Evolutionary conservation across 2,797 vertebrate genomes (phyloP).

Genomic region (Carduelis carduelis): DNA sequence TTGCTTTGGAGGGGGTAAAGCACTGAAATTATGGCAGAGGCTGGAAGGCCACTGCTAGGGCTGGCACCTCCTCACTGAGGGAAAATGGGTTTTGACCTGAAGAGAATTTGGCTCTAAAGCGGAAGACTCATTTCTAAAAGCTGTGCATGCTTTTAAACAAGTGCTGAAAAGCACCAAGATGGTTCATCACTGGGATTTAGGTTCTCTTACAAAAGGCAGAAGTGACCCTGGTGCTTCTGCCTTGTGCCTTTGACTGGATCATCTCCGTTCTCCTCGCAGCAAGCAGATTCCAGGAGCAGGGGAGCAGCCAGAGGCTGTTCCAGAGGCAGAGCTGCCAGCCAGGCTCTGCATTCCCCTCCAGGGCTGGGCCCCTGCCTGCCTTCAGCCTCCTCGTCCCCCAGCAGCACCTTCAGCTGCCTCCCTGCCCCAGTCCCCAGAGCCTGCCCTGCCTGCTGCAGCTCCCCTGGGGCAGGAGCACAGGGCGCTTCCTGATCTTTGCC

Average conservation of each 20-base stretch:
- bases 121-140: neutral
- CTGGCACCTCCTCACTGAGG: neutral
- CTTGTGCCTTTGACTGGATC: neutral
- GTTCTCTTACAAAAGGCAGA: neutral
- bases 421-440: no score
- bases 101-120: neutral
- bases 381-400: neutral
- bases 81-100: neutral
- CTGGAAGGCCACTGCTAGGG: neutral
- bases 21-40: constrained; percentile 2
- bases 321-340: neutral
- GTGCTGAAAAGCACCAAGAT: neutral
- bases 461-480: neutral
- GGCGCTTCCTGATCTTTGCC: neutral
- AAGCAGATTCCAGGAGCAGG: neutral
- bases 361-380: neutral
- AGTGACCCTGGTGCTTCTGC: neutral
- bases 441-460: neutral
- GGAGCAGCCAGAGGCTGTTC: neutral
- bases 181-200: neutral
- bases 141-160: neutral
- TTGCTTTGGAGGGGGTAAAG: neutral
- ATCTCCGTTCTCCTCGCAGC: accelerated
- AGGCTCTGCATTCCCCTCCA: neutral
- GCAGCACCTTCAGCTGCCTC: neutral